Evolutionary conservation across 2,113 vertebrate species (phyloP).

Genomic region (Sciurus niger): DNA sequence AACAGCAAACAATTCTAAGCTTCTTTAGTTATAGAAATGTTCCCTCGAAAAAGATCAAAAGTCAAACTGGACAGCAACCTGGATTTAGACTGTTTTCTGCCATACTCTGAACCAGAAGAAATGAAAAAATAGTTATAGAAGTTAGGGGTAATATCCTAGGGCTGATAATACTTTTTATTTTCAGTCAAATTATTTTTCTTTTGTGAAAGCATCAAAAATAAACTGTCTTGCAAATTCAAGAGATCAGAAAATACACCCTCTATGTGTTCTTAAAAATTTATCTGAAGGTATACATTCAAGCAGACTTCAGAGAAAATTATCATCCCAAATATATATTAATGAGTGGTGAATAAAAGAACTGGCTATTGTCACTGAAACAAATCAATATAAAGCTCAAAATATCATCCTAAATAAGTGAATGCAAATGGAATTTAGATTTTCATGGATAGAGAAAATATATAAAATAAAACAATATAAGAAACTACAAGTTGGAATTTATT

Average conservation of each 20-base stretch:
- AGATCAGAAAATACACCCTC: background rate
- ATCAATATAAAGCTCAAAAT: background rate
- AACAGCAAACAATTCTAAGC: background rate
- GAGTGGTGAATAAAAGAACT: background rate
- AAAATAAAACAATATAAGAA: background rate
- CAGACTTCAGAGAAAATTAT: background rate
- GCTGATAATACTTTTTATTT: background rate
- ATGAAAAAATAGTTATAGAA: background rate
- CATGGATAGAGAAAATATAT: background rate
- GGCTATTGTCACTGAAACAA: background rate
- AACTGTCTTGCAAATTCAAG: background rate
- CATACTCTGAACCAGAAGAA: background rate
- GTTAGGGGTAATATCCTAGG: background rate
- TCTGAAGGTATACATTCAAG: background rate
- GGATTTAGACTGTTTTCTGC: background rate
- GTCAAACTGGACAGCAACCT: background rate
- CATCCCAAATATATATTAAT: background rate
- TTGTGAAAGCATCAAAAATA: constrained; percentile 9
- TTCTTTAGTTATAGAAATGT: background rate
- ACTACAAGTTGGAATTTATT: background rate
- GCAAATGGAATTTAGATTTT: background rate
- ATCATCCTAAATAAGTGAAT: background rate
- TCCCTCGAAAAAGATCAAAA: background rate
- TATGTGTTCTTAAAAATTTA: background rate
- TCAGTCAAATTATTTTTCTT: background rate